These are phyloP conservation scores for Rhodinocichla rosea DNA, from an alignment of 2,113 vertebrate species.

Conservation along the genomic window DNA sequence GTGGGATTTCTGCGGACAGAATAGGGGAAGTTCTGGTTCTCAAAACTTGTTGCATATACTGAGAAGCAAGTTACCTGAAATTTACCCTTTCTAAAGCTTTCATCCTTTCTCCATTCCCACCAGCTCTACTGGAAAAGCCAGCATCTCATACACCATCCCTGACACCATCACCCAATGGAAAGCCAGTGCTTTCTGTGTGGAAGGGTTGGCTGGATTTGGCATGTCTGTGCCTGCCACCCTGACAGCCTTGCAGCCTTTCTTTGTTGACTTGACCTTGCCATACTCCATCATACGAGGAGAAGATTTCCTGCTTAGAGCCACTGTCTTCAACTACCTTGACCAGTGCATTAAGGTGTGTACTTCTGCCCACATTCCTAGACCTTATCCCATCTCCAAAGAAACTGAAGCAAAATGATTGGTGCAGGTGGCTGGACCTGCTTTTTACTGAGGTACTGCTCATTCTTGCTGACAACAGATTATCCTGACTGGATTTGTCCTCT, in stretches of 20 bases:
- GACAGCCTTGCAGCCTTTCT: constrained; percentile 81
- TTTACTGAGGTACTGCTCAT: background rate
- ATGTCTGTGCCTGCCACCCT: constrained; percentile 66
- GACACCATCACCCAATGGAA: constrained; percentile 88
- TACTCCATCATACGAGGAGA: constrained; percentile 81
- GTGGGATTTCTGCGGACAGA: background rate
- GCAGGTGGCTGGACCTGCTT: background rate
- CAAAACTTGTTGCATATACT: background rate
- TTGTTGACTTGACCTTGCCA: constrained; percentile 81
- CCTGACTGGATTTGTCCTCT: background rate
- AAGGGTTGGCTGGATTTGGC: constrained; percentile 75
- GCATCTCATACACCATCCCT: constrained; percentile 62
- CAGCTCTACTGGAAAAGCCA: constrained; percentile 53
- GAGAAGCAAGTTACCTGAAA: background rate
- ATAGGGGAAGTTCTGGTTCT: background rate
- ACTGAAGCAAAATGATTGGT: background rate
- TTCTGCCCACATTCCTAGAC: background rate
- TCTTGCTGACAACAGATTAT: background rate
- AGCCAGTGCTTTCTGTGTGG: constrained; percentile 81
- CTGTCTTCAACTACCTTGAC: constrained; percentile 71
- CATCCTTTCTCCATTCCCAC: background rate
- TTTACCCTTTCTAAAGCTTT: background rate
- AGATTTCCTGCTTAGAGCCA: constrained; percentile 77
- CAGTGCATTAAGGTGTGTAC: constrained; percentile 45
- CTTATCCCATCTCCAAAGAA: background rate